These are phyloP conservation scores for Psix sp. DNA, from an alignment of 1,140 invertebrate species.

Conservation along the genomic window DNA sequence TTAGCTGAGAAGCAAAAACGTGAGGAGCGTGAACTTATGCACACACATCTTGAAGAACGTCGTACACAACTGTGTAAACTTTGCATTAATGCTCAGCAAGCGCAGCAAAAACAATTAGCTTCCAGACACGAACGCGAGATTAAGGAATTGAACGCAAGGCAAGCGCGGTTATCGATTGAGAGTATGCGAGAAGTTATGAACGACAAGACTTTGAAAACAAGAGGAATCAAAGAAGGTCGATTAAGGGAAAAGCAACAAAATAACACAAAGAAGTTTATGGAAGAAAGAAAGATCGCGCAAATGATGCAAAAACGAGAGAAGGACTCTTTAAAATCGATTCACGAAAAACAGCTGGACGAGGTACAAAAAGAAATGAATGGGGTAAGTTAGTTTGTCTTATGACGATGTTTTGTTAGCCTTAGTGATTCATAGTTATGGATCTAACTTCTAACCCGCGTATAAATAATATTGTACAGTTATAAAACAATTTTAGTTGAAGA, in stretches of 20 bases:
- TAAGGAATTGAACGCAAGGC: slow-evolving; percentile 96
- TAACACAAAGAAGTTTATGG: slow-evolving; percentile 99
- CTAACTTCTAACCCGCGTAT: neutral
- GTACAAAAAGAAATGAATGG: slow-evolving; percentile 93
- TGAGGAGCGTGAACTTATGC: slow-evolving; percentile 92
- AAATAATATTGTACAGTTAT: neutral
- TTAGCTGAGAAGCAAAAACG: slow-evolving; percentile 92
- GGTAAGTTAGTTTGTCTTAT: slow-evolving; percentile 79
- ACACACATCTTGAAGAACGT: slow-evolving; percentile 90
- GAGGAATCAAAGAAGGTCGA: slow-evolving; percentile 96
- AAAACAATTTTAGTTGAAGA: too few relatives aligned
- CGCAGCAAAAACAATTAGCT: slow-evolving; percentile 94
- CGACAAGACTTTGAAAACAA: slow-evolving; percentile 97
- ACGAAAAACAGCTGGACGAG: slow-evolving; percentile 94
- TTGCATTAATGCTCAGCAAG: slow-evolving; percentile 88
- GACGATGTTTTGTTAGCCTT: slow-evolving; percentile 7
- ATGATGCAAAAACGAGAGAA: slow-evolving; percentile 95
- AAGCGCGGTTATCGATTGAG: slow-evolving; percentile 97
- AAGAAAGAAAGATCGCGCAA: slow-evolving; percentile 92
- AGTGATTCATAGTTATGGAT: slow-evolving; percentile 8
- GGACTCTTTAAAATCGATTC: slow-evolving; percentile 93
- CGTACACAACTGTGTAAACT: slow-evolving; percentile 90
- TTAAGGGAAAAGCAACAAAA: slow-evolving; percentile 98
- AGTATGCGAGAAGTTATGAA: slow-evolving; percentile 96
- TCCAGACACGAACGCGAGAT: slow-evolving; percentile 94